These are phyloP conservation scores for Vultur gryphus DNA, from an alignment of 2,797 vertebrate species.

Conservation along the genomic window DNA sequence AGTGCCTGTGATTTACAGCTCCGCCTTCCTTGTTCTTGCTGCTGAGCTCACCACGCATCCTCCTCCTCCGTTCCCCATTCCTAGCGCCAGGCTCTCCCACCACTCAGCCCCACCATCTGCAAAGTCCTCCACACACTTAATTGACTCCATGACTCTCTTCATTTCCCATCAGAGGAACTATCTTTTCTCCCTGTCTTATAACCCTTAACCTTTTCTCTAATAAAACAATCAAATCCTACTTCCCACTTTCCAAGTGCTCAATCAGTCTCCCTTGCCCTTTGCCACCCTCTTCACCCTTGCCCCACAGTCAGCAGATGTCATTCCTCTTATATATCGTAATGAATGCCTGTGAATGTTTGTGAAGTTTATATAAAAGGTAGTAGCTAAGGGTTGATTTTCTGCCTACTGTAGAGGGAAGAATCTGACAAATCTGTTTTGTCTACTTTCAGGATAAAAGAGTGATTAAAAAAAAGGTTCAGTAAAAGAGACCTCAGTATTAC, in stretches of 20 bases:
- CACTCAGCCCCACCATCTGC: neutral
- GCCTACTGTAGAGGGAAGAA: neutral
- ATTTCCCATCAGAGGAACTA: slow-evolving; percentile 10
- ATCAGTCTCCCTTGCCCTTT: slow-evolving; percentile 14
- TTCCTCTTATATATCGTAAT: slow-evolving; percentile 11
- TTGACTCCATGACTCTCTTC: neutral
- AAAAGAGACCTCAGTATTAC: neutral
- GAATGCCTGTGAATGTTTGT: neutral
- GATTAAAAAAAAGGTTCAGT: neutral
- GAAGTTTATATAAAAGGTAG: neutral
- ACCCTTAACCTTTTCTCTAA: slow-evolving; percentile 49
- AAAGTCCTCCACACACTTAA: neutral
- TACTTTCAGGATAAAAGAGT: neutral
- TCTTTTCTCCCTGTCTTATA: neutral
- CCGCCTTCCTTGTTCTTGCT: neutral
- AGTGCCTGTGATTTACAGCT: slow-evolving; percentile 7
- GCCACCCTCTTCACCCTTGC: neutral
- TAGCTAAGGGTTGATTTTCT: neutral
- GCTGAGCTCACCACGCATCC: neutral
- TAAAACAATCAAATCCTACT: slow-evolving; percentile 52
- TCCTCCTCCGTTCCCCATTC: neutral
- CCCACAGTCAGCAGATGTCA: neutral
- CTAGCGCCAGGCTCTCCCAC: neutral
- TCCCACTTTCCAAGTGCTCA: neutral
- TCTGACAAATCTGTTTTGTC: neutral